Base-by-base conservation (phyloP, 2,888 invertebrate genomes). In the Eugnorisma glareosa region DNA sequence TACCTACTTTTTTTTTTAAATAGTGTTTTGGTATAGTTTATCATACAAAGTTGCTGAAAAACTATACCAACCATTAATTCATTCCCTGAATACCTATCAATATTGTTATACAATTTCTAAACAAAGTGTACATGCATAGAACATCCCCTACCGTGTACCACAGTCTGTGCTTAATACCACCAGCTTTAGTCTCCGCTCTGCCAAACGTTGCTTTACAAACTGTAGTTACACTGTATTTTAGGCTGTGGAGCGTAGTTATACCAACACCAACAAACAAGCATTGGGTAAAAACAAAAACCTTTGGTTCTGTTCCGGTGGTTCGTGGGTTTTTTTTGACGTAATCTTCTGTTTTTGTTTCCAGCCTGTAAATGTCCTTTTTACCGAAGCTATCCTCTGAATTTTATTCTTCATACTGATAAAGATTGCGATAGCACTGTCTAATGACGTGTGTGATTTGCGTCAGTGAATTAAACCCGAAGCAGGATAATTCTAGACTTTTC, bases 201-300 rank as follows among this genome's bases (percentile, higher is more conserved):
- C 80, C 70, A 79, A 84, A 82, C 72, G 67, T 78, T 79, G 83
- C 54, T 79, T 73, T 71, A 82, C 84, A 84, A 84, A 71, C 63
- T 71, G 51, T 71, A 64, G 64, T 40, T 40, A 40, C 59, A 28
- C 43, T 70, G 51, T 71, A 71, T 75, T 61, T 43, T 45, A 79
- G 57, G 67, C 37, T 63, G 63, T 31, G 8, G 61, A 61, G 35
- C 51, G 54, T 78, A 59, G 31, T 48, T 78, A 59, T 54, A 78
- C 48, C 64, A 61, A 82, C 67, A 78, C 54, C 45, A 69, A 82
- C 71, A 68, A 81, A 81, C 81, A 67, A 81, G 64, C 57, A 43
- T n/a, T 68, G 59, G 28, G 64, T 43, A 57, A 28, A 37, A 68
- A 63, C 81, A 79, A 79, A 79, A 79, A 57, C 48, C 67, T 81